Evolutionary conservation across 2,888 invertebrate genomes (phyloP).

Genomic region (Agonum fuliginosum): DNA sequence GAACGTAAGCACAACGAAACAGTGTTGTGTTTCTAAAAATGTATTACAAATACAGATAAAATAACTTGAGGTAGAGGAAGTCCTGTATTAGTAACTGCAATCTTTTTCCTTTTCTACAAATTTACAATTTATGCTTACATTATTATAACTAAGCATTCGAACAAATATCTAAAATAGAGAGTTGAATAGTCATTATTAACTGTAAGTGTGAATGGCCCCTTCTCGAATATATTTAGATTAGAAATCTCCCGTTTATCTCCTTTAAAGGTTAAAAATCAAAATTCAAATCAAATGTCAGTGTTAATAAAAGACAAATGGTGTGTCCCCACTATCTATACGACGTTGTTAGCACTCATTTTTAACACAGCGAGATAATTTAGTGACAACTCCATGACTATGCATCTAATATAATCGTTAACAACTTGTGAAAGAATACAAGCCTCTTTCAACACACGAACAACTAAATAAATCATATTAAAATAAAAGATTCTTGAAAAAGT

Average conservation of each 20-base stretch:
- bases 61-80: no score
- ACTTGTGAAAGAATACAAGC: background rate
- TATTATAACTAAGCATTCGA: no score
- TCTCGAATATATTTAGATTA: slow-evolving; percentile 25
- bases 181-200: no score
- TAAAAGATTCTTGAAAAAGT: background rate
- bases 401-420: background rate
- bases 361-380: slow-evolving; percentile 5
- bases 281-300: slow-evolving; percentile 14
- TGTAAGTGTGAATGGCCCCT: background rate
- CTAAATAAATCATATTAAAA: slow-evolving; percentile 19
- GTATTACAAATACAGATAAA: no score
- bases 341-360: slow-evolving; percentile 31
- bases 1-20: no score
- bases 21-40: no score
- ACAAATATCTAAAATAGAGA: no score
- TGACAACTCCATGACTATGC: slow-evolving; percentile 2
- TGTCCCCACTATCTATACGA: background rate
- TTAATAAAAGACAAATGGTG: slow-evolving; percentile 33
- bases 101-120: no score
- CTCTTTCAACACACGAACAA: background rate
- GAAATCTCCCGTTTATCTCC: background rate
- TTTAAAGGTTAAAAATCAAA: background rate
- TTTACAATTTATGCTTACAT: no score
- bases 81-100: no score